phyloP scores from a whole-genome alignment of 2,888 invertebrate species.

The Torymus texanus region DNA sequence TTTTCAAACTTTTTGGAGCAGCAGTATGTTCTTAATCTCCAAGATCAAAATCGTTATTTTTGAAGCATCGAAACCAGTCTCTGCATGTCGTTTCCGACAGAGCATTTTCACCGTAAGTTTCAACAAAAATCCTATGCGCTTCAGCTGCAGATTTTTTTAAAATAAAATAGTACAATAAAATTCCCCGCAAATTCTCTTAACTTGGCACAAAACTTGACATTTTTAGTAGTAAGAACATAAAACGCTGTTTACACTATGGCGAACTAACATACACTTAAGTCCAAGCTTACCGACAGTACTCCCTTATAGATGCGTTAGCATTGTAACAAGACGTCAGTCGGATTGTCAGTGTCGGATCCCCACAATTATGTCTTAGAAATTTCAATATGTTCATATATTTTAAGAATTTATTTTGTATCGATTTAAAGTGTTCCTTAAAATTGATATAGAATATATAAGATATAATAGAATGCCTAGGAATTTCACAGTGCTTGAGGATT shows the following conservation, averaged over 20 bases:
- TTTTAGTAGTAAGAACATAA: not conserved
- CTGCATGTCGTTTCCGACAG: not conserved
- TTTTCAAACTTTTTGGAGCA: conserved; percentile 2
- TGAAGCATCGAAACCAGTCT: not conserved
- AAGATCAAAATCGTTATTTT: not conserved
- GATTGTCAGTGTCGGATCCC: no score
- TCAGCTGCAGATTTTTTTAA: not conserved
- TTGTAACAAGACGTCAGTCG: no score
- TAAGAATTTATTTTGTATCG: no score
- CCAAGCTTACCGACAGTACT: not conserved
- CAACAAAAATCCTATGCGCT: not conserved
- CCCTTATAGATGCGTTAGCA: no score
- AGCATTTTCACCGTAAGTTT: not conserved
- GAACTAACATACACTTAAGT: not conserved
- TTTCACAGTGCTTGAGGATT: no score
- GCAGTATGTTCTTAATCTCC: not conserved
- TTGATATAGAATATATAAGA: no score
- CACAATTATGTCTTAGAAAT: no score
- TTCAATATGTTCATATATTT: no score
- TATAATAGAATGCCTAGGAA: no score
- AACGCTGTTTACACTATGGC: not conserved
- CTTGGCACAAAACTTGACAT: conserved; percentile 1
- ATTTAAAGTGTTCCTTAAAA: no score
- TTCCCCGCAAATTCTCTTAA: not conserved
- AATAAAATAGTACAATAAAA: conserved; percentile 6